A percentile compares a stretch with the other conserved stretches of the same genome.
These are phyloP conservation scores for Caenorhabditis sp. DNA, from an alignment of 2,888 invertebrate species.

Conservation along the genomic window DNA sequence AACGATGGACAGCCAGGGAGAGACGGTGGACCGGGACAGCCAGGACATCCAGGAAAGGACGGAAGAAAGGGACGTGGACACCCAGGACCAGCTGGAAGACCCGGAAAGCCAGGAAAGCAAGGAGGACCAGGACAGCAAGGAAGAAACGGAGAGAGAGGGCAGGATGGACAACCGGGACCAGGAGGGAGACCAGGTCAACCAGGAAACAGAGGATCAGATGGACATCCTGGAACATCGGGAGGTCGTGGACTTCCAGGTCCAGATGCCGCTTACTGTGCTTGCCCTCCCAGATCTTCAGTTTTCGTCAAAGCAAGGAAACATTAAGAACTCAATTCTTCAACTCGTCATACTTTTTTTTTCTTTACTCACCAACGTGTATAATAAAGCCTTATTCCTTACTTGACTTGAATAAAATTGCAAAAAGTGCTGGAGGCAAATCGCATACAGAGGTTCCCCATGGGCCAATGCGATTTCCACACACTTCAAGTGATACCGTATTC, in stretches of 20 bases:
- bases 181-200: conserved; percentile 64
- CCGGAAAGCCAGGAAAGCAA: conserved; percentile 51
- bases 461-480: too few relatives aligned
- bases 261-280: conserved; percentile 61
- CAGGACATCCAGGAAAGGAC: conserved; percentile 65
- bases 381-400: conserved; percentile 37
- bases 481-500: too few relatives aligned
- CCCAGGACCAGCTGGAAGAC: conserved; percentile 54
- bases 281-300: conserved; percentile 56
- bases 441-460: too few relatives aligned
- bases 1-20: conserved; percentile 66
- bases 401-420: too few relatives aligned
- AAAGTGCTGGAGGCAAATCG: neutral
- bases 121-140: conserved; percentile 67
- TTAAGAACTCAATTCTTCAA: conserved; percentile 5
- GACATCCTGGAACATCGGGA: conserved; percentile 67
- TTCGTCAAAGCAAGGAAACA: conserved; percentile 46
- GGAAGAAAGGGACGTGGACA: conserved; percentile 64
- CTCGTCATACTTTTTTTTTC: too few relatives aligned
- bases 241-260: conserved; percentile 63
- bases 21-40: conserved; percentile 64
- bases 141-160: conserved; percentile 68
- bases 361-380: conserved; percentile 35
- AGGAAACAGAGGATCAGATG: conserved; percentile 66
- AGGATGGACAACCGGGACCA: conserved; percentile 65